Evolutionary conservation across 1,140 invertebrate species (phyloP).

Genomic region (Uloborus diversus): DNA sequence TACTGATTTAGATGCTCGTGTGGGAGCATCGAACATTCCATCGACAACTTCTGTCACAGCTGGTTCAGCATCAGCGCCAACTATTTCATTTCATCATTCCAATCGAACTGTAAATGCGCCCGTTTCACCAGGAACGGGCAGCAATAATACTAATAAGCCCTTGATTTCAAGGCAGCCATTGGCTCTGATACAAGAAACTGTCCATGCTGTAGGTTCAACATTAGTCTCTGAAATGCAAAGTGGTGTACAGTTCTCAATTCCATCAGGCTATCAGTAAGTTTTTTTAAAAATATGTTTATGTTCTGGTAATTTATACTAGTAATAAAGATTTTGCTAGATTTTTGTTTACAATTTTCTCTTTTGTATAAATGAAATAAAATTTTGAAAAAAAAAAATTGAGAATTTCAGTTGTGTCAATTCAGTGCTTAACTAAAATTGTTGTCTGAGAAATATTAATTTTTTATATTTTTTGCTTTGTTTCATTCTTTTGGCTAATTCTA

Average conservation of each 20-base stretch:
- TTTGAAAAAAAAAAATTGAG: not conserved
- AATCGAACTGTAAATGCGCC: not conserved
- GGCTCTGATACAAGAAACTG: slow-evolving; percentile 42
- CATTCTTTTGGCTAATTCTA: too few relatives aligned
- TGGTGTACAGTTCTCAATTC: slow-evolving; percentile 35
- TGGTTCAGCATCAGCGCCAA: not conserved
- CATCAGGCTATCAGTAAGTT: slow-evolving; percentile 46
- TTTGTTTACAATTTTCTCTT: too few relatives aligned
- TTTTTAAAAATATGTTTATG: not conserved
- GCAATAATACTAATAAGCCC: not conserved
- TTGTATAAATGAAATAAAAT: too few relatives aligned
- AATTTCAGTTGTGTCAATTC: not conserved
- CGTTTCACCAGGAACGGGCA: not conserved
- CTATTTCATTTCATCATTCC: not conserved
- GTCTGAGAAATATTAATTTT: not conserved
- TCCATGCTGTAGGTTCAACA: slow-evolving; percentile 27
- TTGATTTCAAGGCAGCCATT: slow-evolving; percentile 23
- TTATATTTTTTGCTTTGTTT: not conserved
- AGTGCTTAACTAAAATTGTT: not conserved
- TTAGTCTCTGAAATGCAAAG: slow-evolving; percentile 35
- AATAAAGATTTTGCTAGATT: too few relatives aligned
- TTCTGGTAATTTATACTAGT: not conserved
- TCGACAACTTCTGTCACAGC: not conserved
- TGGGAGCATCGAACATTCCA: not conserved
- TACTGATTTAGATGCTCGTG: not conserved